phyloP scores from a whole-genome alignment of 2,797 vertebrate species.

The Oreochromis mossambicus region DNA sequence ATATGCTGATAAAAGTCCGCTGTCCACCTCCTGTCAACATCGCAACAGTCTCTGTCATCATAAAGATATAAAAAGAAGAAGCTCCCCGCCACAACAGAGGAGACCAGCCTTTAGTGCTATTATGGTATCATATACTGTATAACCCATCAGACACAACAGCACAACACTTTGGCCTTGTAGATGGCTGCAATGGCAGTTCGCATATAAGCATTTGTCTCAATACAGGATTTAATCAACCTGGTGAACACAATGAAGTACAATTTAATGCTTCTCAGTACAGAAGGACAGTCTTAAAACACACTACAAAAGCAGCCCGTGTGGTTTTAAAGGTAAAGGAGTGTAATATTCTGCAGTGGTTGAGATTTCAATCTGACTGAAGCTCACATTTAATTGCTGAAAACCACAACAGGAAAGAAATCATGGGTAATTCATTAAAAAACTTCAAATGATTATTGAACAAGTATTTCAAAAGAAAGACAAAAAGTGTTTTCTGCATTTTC shows the following conservation, averaged over 20 bases:
- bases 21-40: not conserved
- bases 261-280: not conserved
- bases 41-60: not conserved
- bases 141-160: not conserved
- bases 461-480: not conserved
- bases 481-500: not conserved
- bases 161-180: not conserved
- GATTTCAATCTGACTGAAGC: not conserved
- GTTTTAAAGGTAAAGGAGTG: not conserved
- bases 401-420: no score
- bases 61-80: not conserved
- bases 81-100: not conserved
- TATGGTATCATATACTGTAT: not conserved
- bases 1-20: not conserved
- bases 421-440: not conserved
- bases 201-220: not conserved
- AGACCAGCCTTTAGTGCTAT: not conserved
- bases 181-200: not conserved
- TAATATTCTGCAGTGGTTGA: not conserved
- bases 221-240: not conserved
- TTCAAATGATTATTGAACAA: not conserved
- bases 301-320: not conserved
- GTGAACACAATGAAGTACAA: not conserved
- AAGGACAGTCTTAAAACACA: not conserved
- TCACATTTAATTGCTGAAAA: not conserved